A percentile compares a stretch with the other conserved stretches of the same genome.
Conservation (phyloP, 2,113 vertebrate genomes). For the Poicephalus meyeri region DNA sequence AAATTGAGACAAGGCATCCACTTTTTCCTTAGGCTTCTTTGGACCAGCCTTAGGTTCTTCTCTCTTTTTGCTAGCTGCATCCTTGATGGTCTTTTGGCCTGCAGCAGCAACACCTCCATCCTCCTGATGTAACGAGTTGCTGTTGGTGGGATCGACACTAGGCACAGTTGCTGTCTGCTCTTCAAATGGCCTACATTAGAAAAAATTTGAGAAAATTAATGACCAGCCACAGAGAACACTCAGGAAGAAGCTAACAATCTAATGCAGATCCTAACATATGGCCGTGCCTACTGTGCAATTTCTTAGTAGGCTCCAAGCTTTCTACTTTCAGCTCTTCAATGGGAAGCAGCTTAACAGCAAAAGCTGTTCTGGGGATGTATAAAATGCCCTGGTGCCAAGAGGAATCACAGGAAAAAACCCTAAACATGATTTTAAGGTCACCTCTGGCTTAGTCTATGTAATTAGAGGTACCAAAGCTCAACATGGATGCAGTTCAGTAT, state of each 20-base stretch:
- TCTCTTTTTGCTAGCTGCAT: slow-evolving; percentile 84
- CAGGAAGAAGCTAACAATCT: not conserved
- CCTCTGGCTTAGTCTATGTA: not conserved
- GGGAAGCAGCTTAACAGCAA: not conserved
- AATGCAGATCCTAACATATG: not conserved
- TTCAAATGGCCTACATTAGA: slow-evolving; percentile 74
- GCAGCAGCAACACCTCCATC: slow-evolving; percentile 57
- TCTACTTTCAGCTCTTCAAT: not conserved
- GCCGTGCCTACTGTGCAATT: not conserved
- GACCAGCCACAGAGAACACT: not conserved
- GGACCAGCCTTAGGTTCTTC: slow-evolving; percentile 89
- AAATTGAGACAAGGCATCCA: slow-evolving; percentile 95
- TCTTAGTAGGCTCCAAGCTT: not conserved
- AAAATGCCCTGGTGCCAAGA: not conserved
- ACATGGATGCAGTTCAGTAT: not conserved
- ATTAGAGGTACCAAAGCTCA: not conserved
- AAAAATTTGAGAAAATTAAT: not conserved
- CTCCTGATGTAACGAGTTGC: slow-evolving; percentile 79
- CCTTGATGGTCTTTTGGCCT: slow-evolving; percentile 81
- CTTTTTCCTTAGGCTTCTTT: slow-evolving; percentile 95
- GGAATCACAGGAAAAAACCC: not conserved
- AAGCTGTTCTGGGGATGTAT: not conserved
- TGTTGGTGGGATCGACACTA: slow-evolving; percentile 54
- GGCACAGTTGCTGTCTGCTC: slow-evolving; percentile 68
- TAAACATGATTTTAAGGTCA: not conserved